phyloP scores from a whole-genome alignment of 2,113 vertebrate genomes.

The Panurus biarmicus region DNA sequence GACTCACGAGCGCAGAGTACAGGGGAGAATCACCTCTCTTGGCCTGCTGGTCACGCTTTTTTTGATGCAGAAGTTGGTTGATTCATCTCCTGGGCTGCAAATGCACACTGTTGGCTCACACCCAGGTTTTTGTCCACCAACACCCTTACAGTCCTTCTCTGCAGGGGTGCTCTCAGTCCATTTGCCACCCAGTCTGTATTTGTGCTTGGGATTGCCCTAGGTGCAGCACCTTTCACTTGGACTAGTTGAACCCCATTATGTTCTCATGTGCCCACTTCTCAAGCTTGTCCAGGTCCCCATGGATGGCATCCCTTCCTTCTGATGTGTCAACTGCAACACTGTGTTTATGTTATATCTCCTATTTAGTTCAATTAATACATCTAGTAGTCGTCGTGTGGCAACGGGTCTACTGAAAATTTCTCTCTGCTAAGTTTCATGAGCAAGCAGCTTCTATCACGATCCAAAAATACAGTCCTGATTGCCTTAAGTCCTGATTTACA shows the following conservation, averaged over 20 bases:
- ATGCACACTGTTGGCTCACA: neutral
- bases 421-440: neutral
- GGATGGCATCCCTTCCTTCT: neutral
- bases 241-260: neutral
- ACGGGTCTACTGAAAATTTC: neutral
- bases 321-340: neutral
- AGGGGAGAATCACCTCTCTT: neutral
- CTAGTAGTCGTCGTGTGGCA: neutral
- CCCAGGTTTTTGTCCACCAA: neutral
- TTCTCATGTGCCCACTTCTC: neutral
- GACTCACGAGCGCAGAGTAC: accelerated
- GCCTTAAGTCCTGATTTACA: too few species aligned
- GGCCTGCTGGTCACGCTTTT: neutral
- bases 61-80: neutral
- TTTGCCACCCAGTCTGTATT: neutral
- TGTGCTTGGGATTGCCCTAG: neutral
- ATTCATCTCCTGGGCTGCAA: neutral
- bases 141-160: neutral
- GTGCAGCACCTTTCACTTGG: neutral
- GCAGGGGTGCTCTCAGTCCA: neutral
- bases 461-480: neutral
- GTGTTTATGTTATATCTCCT: neutral
- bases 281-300: neutral
- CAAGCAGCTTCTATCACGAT: neutral
- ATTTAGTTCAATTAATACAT: neutral